Percentiles rank a stretch among this genome's conserved stretches.
These are phyloP conservation scores for Oscheius myriophilus DNA, from an alignment of 2,888 invertebrate genomes.

Conservation along the genomic window DNA sequence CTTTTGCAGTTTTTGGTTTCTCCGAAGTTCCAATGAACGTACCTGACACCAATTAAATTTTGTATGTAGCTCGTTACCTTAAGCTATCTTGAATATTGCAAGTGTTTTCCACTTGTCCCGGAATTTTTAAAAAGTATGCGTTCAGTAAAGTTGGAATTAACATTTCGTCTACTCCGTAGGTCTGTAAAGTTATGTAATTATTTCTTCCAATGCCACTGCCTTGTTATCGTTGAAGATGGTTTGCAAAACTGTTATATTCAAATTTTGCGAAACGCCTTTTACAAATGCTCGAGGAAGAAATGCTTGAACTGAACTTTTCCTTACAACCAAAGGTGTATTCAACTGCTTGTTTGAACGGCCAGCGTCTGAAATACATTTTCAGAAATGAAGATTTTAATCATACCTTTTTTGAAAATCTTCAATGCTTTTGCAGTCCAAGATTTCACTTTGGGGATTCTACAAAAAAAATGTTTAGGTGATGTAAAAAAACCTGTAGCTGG, in stretches of 20 bases:
- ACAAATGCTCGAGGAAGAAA: conserved; percentile 17
- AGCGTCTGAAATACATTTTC: not conserved
- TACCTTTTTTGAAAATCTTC: conserved; percentile 18
- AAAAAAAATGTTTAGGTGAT: too few relatives aligned
- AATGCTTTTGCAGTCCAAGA: conserved; percentile 13
- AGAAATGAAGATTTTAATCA: not conserved
- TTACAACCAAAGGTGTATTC: not conserved
- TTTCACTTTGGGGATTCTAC: not conserved
- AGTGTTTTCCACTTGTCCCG: conserved; percentile 18
- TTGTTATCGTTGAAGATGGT: conserved; percentile 4
- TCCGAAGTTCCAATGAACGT: conserved; percentile 26
- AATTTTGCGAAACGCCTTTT: not conserved
- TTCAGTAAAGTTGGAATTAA: conserved; percentile 3
- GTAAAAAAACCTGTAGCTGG: not conserved
- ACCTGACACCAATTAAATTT: conserved; percentile 2
- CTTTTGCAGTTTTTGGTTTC: conserved; percentile 1
- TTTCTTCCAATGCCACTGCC: not conserved
- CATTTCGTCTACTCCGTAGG: conserved; percentile 28
- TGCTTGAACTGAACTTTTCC: conserved; percentile 15
- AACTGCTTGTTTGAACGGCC: conserved; percentile 3
- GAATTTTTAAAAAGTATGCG: conserved; percentile 9
- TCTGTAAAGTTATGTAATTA: not conserved
- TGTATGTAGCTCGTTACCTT: too few relatives aligned
- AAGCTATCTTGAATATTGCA: conserved; percentile 3
- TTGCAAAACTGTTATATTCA: conserved; percentile 6